Evolutionary conservation across 2,888 invertebrate genomes (phyloP), one percentile per base, ranked within the genome.

Genomic region (Orthosia incerta): DNA sequence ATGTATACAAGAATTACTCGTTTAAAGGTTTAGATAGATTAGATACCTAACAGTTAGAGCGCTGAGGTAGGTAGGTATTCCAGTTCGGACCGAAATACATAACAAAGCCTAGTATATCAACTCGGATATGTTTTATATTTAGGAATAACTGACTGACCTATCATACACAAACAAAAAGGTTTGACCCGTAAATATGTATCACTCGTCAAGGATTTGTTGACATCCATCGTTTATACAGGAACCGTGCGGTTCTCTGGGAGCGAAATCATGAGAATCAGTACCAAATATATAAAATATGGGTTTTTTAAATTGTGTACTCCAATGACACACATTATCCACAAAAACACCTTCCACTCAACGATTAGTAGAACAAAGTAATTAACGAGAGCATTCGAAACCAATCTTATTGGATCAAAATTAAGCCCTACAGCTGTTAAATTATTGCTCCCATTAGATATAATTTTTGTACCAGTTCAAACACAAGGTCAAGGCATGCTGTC

Each of bases 361-460:
- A n/a, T n/a, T 48, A n/a, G 13, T 64, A 51, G 12, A 80, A 63
- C 48, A 61, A 74, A 26, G 16, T 45, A 66, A 63, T 72, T 31
- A 78, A 72, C 57, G 57, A 64, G 23, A 55, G 11, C 60, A 57
- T 62, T 57, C 20, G 56, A 74, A 71, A 80, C 66, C 71, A 73
- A 76, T 75, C 68, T 74, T 82, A 86, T 82, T 85, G 74, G 80
- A 72, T 53, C 26, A 64, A 80, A 84, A 87, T 85, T 79, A 85
- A 70, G 78, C 78, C 74, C 82, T 81, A 80, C 84, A 62, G 83
- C 82, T 89, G 80, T 86, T 75, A 76, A 67, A 73, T 83, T 69
- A 86, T 85, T 82, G 79, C 70, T 65, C 64, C 72, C 51, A 85
- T 82, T 82, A 74, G 75, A 76, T 74, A 72, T 65, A 50, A 76